Evolutionary conservation across 1,140 invertebrate species (phyloP).

Genomic region (Drosophila nasuta): DNA sequence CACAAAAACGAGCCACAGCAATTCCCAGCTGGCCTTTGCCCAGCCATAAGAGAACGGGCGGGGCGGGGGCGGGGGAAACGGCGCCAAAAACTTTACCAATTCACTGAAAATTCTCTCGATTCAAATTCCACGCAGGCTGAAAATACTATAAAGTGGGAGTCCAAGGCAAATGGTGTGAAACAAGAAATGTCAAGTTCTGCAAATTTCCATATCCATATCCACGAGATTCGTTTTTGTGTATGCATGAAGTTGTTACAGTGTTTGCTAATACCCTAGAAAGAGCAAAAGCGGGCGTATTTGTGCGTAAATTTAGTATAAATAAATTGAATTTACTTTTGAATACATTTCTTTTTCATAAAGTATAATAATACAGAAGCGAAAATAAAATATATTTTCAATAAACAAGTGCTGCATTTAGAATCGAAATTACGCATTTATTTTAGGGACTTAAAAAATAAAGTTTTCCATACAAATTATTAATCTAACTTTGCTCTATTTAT

Average conservation of each 20-base stretch:
- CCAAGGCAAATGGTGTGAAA: slow-evolving; percentile 48
- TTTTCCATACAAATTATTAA: no score
- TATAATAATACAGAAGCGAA: no score
- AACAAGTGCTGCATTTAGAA: no score
- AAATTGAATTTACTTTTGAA: no score
- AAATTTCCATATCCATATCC: slow-evolving; percentile 38
- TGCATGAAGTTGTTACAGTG: slow-evolving; percentile 56
- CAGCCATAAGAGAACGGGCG: neutral
- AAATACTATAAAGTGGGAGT: slow-evolving; percentile 5
- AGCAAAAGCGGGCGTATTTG: neutral
- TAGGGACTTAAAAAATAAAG: no score
- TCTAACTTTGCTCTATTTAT: no score
- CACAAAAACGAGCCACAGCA: neutral
- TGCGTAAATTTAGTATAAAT: neutral
- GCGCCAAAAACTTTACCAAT: slow-evolving; percentile 59
- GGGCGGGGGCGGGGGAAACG: slow-evolving; percentile 3
- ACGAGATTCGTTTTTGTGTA: slow-evolving; percentile 34
- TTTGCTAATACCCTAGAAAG: slow-evolving; percentile 20
- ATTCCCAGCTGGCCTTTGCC: slow-evolving; percentile 10
- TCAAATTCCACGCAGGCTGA: slow-evolving; percentile 12
- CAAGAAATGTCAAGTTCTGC: slow-evolving; percentile 49
- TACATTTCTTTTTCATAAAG: no score
- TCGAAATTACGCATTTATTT: no score
- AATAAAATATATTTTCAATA: no score
- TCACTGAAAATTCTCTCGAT: slow-evolving; percentile 34